Evolutionary conservation across 2,888 invertebrate species (phyloP), one percentile per base, ranked within the genome.

Genomic region (Margaritifera margaritifera): DNA sequence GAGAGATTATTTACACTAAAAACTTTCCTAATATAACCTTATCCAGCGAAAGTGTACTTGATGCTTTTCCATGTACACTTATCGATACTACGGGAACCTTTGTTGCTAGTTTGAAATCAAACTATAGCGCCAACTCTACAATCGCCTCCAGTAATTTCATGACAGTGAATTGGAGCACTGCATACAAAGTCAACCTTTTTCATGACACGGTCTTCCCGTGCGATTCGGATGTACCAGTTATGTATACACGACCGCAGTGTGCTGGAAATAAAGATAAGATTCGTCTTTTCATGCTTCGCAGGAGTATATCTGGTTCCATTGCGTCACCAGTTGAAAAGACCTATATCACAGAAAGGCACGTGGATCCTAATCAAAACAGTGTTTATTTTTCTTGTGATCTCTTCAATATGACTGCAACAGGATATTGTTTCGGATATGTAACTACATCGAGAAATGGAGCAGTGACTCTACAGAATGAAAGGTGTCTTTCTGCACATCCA

Each of bases 401-500:
- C n/a, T 87, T 87, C 71, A 74, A 84, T 55, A 69, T 75, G 20
- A 64, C 72, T 6, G 82, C 82, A 6, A 70, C 71, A n/a, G 86
- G 85, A 4, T 87, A 86, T 71, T 87, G 87, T 66, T 87, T 88
- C 72, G 80, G 83, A 53, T 86, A 86, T 66, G 84, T 87, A 62
- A 86, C 82, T 22, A 75, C 81, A 42, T 79, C 85, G 20, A 68
- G 74, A 31, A 75, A 69, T 50, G 81, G 84, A 1, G 80, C 79
- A 1, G 83, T 87, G 6, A 75, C 78, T 19, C 84, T 86, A 64
- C 88, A 87, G 72, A 77, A 75, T 25, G 75, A 81, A 51, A 50
- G 72, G 4, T 87, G 86, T 66, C 25, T 84, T 4, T 82, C 87
- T 25, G 79, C 85, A 19, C 80, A 82, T 53, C 76, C 79, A 11